Percentiles rank a stretch among this genome's conserved stretches.
phyloP scores from a whole-genome alignment of 2,113 vertebrate species.

The Danio rerio region DNA sequence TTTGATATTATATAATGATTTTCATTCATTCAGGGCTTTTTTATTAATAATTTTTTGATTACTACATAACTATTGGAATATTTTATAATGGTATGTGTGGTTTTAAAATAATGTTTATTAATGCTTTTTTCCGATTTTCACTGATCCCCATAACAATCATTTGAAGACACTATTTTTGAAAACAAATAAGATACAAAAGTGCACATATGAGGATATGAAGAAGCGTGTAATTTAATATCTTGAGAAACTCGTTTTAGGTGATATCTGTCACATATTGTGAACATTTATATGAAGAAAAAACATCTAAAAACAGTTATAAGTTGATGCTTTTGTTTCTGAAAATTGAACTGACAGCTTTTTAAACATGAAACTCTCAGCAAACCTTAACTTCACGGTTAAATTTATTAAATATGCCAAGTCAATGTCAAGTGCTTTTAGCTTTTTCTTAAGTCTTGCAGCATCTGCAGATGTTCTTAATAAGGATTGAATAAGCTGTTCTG shows the following conservation, averaged over 20 bases:
- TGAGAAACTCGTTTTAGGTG: neutral
- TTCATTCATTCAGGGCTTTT: no score
- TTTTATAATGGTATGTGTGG: no score
- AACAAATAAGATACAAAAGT: neutral
- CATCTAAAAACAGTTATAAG: neutral
- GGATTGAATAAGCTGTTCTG: neutral
- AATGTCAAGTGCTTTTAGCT: constrained; percentile 18
- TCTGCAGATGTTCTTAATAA: constrained; percentile 29
- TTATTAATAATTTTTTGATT: no score
- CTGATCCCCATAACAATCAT: no score
- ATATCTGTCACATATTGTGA: neutral
- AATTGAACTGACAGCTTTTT: neutral
- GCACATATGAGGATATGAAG: neutral
- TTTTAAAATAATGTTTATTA: no score
- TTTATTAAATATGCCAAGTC: constrained; percentile 18
- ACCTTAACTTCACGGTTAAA: neutral
- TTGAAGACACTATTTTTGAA: no score
- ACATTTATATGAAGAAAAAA: neutral
- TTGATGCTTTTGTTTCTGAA: neutral
- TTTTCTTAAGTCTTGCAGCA: constrained; percentile 2
- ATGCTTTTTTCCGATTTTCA: no score
- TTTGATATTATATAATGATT: no score
- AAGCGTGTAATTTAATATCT: neutral
- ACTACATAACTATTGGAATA: no score
- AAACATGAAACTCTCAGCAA: neutral